phyloP scores from a whole-genome alignment of 35 echinoderm and acorn worm genomes.

The Apostichopus parvimensis region DNA sequence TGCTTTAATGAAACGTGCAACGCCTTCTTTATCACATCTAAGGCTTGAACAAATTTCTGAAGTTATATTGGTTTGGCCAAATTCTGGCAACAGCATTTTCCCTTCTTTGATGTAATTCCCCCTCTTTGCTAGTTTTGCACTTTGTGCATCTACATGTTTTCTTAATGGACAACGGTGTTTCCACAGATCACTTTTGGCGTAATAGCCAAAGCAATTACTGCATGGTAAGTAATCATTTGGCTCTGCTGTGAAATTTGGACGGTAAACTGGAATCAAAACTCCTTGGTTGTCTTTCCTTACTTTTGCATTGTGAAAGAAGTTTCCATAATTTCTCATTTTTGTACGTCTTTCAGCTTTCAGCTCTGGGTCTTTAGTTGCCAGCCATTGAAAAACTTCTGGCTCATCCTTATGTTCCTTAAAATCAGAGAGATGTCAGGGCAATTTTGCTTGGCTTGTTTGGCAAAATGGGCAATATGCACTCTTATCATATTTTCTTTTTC shows the following conservation, averaged over 20 bases:
- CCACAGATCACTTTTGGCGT: slow-evolving; percentile 75
- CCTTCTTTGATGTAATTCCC: slow-evolving; percentile 26
- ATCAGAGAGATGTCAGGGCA: slow-evolving; percentile 55
- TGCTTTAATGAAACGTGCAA: slow-evolving; percentile 65
- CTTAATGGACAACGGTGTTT: slow-evolving; percentile 72
- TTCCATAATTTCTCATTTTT: slow-evolving; percentile 77
- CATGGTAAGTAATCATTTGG: slow-evolving; percentile 75
- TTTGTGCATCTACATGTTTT: background rate
- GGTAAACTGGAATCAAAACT: slow-evolving; percentile 72
- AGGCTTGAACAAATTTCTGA: slow-evolving; percentile 57
- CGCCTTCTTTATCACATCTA: slow-evolving; percentile 62
- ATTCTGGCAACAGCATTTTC: slow-evolving; percentile 32
- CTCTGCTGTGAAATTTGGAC: slow-evolving; percentile 72
- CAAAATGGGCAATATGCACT: slow-evolving; percentile 70
- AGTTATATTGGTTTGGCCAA: slow-evolving; percentile 46
- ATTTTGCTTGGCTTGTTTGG: slow-evolving; percentile 32
- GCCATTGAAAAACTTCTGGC: slow-evolving; percentile 64
- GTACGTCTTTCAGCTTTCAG: slow-evolving; percentile 67
- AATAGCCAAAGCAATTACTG: slow-evolving; percentile 74
- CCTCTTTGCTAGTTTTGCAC: background rate
- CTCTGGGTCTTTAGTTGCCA: slow-evolving; percentile 59
- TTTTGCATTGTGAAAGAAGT: slow-evolving; percentile 68
- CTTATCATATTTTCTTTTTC: slow-evolving; percentile 67
- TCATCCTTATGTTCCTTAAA: slow-evolving; percentile 57
- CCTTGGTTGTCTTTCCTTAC: slow-evolving; percentile 59